Base-by-base conservation (phyloP, 2,797 vertebrate genomes). In the Crypturellus tataupa region DNA sequence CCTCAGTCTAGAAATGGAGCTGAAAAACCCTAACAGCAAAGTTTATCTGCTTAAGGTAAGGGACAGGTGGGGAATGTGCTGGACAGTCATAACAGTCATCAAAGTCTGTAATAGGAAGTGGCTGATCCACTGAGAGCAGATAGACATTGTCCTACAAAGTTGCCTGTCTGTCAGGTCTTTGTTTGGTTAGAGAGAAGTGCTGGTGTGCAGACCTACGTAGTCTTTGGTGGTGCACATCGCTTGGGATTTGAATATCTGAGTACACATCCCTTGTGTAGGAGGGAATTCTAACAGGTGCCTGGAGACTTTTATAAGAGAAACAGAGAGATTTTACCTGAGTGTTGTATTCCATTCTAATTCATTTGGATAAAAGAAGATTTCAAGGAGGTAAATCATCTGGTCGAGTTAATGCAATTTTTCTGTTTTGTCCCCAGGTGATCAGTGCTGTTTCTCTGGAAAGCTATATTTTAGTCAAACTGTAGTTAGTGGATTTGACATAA, bases 41-140 rank as follows among this genome's bases (percentile, higher is more conserved):
- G 93, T 99, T 55, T 98, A 97, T 71, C 95, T 99, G 72, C 99
- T 98, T 47, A 99, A 99, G 98, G 99, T 99, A 90, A 98, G 97
- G 15, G 18, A 9, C 56, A 46, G 42, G 16, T 19, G 15, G 1
- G 3, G 68, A 24, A 47, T 47, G 73, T 47, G 23, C 9, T 69
- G 46, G 37, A 5, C 42, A 63, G n/a, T 80, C 49, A 17, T 8
- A 71, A 68, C 25, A 51, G 49, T 8, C 12, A 7, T 46, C 60
- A 24, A 35, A 31, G 31, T 13, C 20, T 87, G 67, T 67, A 55
- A 2, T 18, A 25, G 14, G 9, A 68, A 77, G 37, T 25, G 16
- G 1, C 60, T 75, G 9, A 65, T 62, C 49, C 25, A 4, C 27
- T 64, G 65, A 47, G 68, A 60, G 33, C 27, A 83, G 56, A 79